phyloP scores from a whole-genome alignment of 2,888 invertebrate species.

The Nemapogon koenigi region DNA sequence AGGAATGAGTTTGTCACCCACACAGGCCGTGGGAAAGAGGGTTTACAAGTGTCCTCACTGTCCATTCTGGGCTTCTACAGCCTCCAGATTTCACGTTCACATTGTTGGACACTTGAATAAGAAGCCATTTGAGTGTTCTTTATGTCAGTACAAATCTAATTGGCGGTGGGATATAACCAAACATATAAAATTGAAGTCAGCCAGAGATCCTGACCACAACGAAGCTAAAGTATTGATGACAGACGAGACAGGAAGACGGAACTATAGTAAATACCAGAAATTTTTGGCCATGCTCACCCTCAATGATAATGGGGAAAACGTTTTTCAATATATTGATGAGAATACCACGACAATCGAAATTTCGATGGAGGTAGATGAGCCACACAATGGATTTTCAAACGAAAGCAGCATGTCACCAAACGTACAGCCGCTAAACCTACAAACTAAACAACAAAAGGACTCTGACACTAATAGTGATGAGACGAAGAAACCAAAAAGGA shows the following conservation, averaged over 20 bases:
- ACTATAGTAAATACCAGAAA: conserved; percentile 92
- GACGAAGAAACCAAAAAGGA: conserved; percentile 69
- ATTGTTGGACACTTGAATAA: conserved; percentile 92
- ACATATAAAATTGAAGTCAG: conserved; percentile 90
- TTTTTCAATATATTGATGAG: conserved; percentile 48
- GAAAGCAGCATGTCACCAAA: conserved; percentile 46
- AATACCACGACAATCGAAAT: conserved; percentile 40
- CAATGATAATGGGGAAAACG: conserved; percentile 62
- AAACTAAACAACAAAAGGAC: conserved; percentile 40
- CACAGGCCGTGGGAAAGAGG: conserved; percentile 71
- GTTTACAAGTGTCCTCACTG: conserved; percentile 94
- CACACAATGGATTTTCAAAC: conserved; percentile 39
- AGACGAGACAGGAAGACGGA: conserved; percentile 88
- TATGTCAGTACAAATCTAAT: conserved; percentile 92
- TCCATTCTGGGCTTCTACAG: conserved; percentile 91
- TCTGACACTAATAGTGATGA: conserved; percentile 25
- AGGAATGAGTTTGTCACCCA: conserved; percentile 68
- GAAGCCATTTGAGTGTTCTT: conserved; percentile 94
- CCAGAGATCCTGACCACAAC: conserved; percentile 82
- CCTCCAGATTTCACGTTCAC: conserved; percentile 92
- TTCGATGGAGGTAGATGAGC: conserved; percentile 50
- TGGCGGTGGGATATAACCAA: conserved; percentile 98
- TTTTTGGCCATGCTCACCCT: conserved; percentile 75
- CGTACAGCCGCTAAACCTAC: conserved; percentile 68
- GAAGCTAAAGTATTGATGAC: conserved; percentile 87